These are phyloP conservation scores for Chloroclystis v-ata DNA, from an alignment of 2,888 invertebrate species.

Conservation along the genomic window DNA sequence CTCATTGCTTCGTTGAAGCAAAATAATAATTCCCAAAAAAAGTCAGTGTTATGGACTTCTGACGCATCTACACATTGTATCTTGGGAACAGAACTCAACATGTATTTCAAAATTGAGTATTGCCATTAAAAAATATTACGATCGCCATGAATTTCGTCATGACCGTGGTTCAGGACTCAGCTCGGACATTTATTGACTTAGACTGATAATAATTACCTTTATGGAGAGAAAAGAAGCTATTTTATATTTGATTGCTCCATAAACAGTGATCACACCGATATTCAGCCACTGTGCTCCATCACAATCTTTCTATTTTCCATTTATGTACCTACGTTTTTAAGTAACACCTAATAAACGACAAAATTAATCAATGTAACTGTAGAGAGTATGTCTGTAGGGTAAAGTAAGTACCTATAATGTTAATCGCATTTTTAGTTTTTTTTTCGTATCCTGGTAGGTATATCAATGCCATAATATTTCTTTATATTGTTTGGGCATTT, in stretches of 20 bases:
- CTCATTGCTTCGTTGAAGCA: no score
- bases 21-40: no score
- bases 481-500: no score
- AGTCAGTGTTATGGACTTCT: no score
- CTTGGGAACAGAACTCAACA: slow-evolving; percentile 55
- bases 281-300: neutral
- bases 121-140: slow-evolving; percentile 67
- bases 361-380: no score
- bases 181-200: slow-evolving; percentile 15
- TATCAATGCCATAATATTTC: no score
- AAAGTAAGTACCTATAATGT: no score
- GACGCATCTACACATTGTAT: neutral
- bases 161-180: slow-evolving; percentile 56
- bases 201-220: slow-evolving; percentile 14
- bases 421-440: no score
- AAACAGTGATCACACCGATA: neutral
- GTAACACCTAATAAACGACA: no score
- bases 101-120: slow-evolving; percentile 44
- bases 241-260: slow-evolving; percentile 8
- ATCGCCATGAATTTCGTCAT: slow-evolving; percentile 60
- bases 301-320: neutral
- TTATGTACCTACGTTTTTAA: no score
- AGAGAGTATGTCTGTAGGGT: no score
- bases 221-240: slow-evolving; percentile 1
- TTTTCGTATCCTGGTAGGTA: no score